Evolutionary conservation across 2,797 vertebrate genomes (phyloP), one percentile per base, ranked within the genome.

Genomic region (Emydoidea blandingii): DNA sequence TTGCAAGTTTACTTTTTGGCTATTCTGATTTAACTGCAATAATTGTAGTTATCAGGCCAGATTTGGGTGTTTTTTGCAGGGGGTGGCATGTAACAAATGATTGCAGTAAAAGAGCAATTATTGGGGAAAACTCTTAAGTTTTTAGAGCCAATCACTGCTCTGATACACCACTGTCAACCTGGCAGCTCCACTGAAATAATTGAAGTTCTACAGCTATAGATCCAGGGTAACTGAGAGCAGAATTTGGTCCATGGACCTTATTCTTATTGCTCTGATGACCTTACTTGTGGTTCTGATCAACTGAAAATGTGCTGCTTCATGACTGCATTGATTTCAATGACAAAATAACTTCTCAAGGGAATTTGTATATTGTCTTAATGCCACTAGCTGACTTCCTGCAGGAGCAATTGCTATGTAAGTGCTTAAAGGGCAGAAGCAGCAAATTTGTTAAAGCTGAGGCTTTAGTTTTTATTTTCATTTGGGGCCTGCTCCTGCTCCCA

Each of bases 311-410:
- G 37, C 65, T 68, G 5, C 34, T n/a, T 68, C 65, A 37, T 72
- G 65, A 21, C n/a, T 72, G n/a, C 65, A 72, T 72, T 72, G 65
- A 72, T 41, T 41, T 53, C 76, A 84, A 54, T 25, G 19, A 89
- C 74, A 93, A 91, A 93, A 82, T 54, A 92, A 92, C 95, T 95
- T 90, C n/a, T 41, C 65, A 53, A 68, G 90, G 56, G 94, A 96
- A 89, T 87, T 89, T 91, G 31, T 94, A 76, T 93, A n/a, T 94
- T 52, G 49, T 92, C 88, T 91, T 91, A 82, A 54, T 88, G 86
- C 74, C 41, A 88, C 85, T 95, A 81, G 72, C 29, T 82, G 91
- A 88, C 87, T 57, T 81, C 89, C 90, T 93, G 89, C 93, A 88
- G 87, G 94, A 95, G 86, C 83, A 93, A 92, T 79, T 54, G 44